Evolutionary conservation across 2,797 vertebrate genomes (phyloP).

Genomic region (Micromesistius poutassou): DNA sequence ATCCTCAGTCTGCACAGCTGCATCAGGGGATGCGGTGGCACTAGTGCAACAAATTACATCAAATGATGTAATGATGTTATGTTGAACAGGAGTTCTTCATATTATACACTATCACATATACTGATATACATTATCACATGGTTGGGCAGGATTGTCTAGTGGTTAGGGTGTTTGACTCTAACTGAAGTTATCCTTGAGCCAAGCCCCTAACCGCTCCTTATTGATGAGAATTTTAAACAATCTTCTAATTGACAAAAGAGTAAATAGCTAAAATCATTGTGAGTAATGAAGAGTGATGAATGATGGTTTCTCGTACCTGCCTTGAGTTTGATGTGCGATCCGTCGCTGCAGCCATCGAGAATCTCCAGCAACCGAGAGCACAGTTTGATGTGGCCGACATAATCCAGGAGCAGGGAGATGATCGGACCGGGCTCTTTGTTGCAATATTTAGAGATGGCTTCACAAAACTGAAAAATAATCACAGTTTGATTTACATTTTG

Average conservation of each 20-base stretch:
- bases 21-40: slow-evolving; percentile 77
- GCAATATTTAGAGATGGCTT: slow-evolving; percentile 76
- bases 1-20: slow-evolving; percentile 85
- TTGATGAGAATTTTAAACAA: neutral
- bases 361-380: slow-evolving; percentile 82
- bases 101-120: too few species aligned
- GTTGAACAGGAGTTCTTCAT: neutral
- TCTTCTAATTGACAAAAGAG: neutral
- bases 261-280: neutral
- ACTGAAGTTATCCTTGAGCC: neutral
- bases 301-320: slow-evolving; percentile 38
- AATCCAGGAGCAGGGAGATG: slow-evolving; percentile 84
- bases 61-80: neutral
- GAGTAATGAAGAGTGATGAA: neutral
- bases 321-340: slow-evolving; percentile 81
- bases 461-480: slow-evolving; percentile 80
- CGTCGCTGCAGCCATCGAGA: slow-evolving; percentile 80
- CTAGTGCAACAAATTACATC: slow-evolving; percentile 57
- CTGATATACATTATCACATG: neutral
- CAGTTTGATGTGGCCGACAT: slow-evolving; percentile 81
- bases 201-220: neutral
- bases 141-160: neutral
- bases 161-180: neutral
- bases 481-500: neutral
- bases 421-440: slow-evolving; percentile 77